Evolutionary conservation across 2,888 invertebrate genomes (phyloP), one percentile per base, ranked within the genome.

Genomic region (Galeopsomyia nigrocyanea): DNA sequence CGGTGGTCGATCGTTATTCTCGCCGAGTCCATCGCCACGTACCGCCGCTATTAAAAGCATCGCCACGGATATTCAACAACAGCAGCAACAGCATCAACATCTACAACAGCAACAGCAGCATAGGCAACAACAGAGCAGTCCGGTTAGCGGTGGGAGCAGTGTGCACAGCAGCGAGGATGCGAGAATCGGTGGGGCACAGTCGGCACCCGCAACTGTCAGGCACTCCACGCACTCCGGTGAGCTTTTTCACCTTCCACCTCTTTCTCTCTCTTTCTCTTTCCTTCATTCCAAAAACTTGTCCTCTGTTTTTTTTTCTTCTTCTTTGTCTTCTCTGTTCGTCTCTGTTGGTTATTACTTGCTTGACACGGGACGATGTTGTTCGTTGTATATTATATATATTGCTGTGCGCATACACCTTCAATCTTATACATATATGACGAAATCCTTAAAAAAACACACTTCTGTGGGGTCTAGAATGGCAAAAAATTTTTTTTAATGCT

Each of bases 91-190:
- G 26, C 26, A 3, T 2, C 26, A 26, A 5, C 26, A 26, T 10
- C 58, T 39, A 1, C 47, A 47, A 21, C 60, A 60, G 5, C 49
- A 13, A 3, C 63, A 50, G 19, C 19, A 60, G 19, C 68, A 47
- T 72, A 56, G 63, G 31, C 50, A 10, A 19, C 66, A 46, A 13
- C 74, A 49, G 17, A 58, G 22, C 73, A 86, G 85, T 70, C 85
- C 85, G 57, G 82, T 82, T 77, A 86, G 86, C 73, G 84, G 82
- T 5, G 81, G 84, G 56, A 86, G 86, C 79, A 86, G 86, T 77
- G 84, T 82, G 16, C 84, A 81, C 73, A 86, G 86, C 77, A 86
- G 86, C 81, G 86, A 85, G 77, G 86, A 86, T 69, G 83, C 82
- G 26, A 84, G 81, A 47, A 79, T 83, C 51, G 80, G 84, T 73